Evolutionary conservation across 1,140 invertebrate genomes (phyloP), one percentile per base, ranked within the genome.

Genomic region (Reticulitermes speratus): DNA sequence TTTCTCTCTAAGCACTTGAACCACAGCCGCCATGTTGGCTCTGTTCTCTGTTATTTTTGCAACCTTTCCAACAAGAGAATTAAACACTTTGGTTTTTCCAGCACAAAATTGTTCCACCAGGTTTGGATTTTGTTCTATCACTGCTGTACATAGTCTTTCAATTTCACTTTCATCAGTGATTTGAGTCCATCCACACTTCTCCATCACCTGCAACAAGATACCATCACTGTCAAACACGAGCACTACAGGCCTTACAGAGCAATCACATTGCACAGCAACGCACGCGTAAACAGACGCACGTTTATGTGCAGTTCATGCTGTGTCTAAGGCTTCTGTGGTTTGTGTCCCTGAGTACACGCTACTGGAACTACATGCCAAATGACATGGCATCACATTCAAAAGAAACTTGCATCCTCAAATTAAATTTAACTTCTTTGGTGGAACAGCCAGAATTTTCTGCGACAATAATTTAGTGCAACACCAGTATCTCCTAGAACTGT

Each of bases 11-110:
- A 96, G 89, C 88, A 93, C 93, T 87, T 92, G 90, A 48, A 92
- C 90, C 86, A 92, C 94, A 87, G 92, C 86, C 84, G 90, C 90
- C 95, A 96, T 95, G 89, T 96, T 93, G 44, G 94, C 93, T 90
- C 93, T 92, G 88, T 94, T 91, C 44, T 94, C 89, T n/a, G 94
- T 93, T 86, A 90, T 90, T 86, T 93, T 94, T 65, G 90, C 91
- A 48, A 95, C 90, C 87, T 92, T 89, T n/a, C 93, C 93, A 48
- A 95, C 88, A 75, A 96, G 92, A 83, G 92, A 92, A 87, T 92
- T 93, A 83, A 95, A 93, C 9, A 94, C 92, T 91, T 96, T 96
- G 6, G 88, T 90, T 90, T 96, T 96, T n/a, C 96, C 96, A 11
- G 90, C 90, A 90, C 93, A 94, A 88, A 94, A 96, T 87, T 94